Base-by-base conservation (phyloP, 1,140 invertebrate genomes). In the Nymphalis io region DNA sequence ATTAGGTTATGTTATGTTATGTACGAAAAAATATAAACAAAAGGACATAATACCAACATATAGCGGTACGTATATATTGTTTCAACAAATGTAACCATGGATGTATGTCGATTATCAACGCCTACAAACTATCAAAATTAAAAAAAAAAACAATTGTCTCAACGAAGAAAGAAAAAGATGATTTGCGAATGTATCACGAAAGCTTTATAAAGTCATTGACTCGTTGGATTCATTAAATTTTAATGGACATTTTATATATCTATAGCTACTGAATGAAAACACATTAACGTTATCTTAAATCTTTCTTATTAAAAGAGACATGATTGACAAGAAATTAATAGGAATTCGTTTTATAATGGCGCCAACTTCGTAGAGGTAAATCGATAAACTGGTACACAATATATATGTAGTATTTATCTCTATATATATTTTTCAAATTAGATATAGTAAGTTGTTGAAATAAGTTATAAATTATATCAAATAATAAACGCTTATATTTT, bases 221-320 rank as follows among this genome's bases (percentile, higher is more conserved):
- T 39, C 60, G 44, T 0, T 39, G 21, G 15, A n/a, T 51, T 42
- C 58, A 23, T 62, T 51, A 62, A 27, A 62, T 51, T 62, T 62
- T 62, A 62, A 42, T 62, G 60, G 46, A 38, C 46, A 62, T 13
- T 8, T 61, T 61, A 61, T 62, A 62, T n/a, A 62, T 48, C 8
- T 16, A 38, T 62, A 33, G 13, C 44, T 38, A 62, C 60, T 51
- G 15, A 33, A 62, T 51, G 46, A 46, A 55, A 55, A 20, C 21
- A 55, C 51, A 55, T 55, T 27, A 55, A 23, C 51, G 23, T 55
- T 55, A 27, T 55, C 13, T 44, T n/a, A 44, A 44, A 44, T 44
- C 20, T 27, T 55, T 27, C 38, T 27, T 44, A 44, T 61, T 61
- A 44, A 61, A 38, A 38, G 21, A 51, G 15, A 42, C 44, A 38